These are phyloP conservation scores for Symphodus melops DNA, from an alignment of 2,113 vertebrate species.

Conservation along the genomic window DNA sequence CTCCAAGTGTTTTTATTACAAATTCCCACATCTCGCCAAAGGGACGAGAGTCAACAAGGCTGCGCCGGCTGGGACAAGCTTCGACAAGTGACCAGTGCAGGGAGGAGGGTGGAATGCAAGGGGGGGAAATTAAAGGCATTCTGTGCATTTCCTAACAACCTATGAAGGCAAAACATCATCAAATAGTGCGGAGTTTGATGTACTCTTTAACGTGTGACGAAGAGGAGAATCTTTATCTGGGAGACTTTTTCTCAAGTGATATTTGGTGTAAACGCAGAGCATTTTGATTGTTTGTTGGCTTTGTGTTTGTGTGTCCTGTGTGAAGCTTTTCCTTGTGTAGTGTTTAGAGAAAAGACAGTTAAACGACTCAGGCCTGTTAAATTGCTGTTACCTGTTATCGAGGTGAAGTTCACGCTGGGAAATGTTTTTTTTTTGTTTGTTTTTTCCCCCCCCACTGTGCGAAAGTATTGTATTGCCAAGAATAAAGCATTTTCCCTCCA, in stretches of 20 bases:
- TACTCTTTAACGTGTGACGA: neutral
- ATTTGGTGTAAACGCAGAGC: too few species aligned
- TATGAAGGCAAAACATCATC: constrained; percentile 52
- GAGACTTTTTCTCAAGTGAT: neutral
- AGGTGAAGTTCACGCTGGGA: constrained; percentile 52
- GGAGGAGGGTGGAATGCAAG: constrained; percentile 65
- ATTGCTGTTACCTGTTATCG: constrained; percentile 8
- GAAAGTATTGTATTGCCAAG: constrained; percentile 12
- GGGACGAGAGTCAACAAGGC: constrained; percentile 70
- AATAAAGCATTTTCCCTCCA: neutral
- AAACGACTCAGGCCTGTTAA: constrained; percentile 1
- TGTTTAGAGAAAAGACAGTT: constrained; percentile 21
- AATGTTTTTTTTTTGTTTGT: constrained; percentile 26
- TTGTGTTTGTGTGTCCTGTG: constrained; percentile 23
- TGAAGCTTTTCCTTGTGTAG: constrained; percentile 30
- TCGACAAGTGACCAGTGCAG: constrained; percentile 73
- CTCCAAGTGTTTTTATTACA: constrained; percentile 60
- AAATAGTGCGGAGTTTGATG: neutral
- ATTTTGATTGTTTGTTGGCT: constrained; percentile 2
- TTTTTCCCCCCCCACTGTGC: neutral
- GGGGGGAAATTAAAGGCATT: constrained; percentile 75
- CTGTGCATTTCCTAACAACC: constrained; percentile 69
- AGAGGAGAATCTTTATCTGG: neutral
- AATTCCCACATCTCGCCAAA: constrained; percentile 63
- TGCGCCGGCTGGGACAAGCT: constrained; percentile 70